Conservation (phyloP, 2,888 invertebrate genomes). For the Branchellion lobata region DNA sequence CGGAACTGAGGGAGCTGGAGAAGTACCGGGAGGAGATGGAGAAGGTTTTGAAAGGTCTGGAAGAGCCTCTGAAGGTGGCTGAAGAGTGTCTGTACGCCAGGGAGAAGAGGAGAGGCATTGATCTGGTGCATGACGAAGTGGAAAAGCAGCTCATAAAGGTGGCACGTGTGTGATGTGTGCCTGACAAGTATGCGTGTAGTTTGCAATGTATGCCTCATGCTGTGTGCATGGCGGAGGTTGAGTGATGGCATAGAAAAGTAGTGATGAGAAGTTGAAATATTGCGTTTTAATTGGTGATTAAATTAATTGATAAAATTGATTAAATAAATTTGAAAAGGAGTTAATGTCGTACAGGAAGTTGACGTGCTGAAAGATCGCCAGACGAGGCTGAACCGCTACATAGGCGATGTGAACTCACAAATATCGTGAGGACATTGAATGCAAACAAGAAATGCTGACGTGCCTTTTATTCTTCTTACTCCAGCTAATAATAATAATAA, state of each 20-base stretch:
- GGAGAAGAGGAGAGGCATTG: conserved; percentile 82
- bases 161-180: conserved; percentile 57
- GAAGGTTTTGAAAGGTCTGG: conserved; percentile 16
- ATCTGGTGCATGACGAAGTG: conserved; percentile 85
- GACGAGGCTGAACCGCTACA: conserved; percentile 72
- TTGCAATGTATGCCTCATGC: too few relatives aligned
- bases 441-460: too few relatives aligned
- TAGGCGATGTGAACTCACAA: conserved; percentile 60
- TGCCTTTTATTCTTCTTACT: too few relatives aligned
- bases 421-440: conserved; percentile 56
- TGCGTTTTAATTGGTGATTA: too few relatives aligned
- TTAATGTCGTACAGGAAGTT: conserved; percentile 76
- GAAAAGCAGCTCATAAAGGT: conserved; percentile 77
- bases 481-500: too few relatives aligned
- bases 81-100: conserved; percentile 90
- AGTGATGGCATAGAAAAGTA: too few relatives aligned
- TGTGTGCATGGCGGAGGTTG: too few relatives aligned
- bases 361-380: conserved; percentile 77
- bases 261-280: too few relatives aligned
- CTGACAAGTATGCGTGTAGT: too few relatives aligned
- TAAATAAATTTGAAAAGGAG: too few relatives aligned
- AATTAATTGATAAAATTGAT: too few relatives aligned
- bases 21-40: conserved; percentile 16
- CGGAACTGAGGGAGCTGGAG: conserved; percentile 54
- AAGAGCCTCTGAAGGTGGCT: conserved; percentile 77